Evolutionary conservation across 2,888 invertebrate species (phyloP), one percentile per base, ranked within the genome.

Genomic region (Ischnura elegans): DNA sequence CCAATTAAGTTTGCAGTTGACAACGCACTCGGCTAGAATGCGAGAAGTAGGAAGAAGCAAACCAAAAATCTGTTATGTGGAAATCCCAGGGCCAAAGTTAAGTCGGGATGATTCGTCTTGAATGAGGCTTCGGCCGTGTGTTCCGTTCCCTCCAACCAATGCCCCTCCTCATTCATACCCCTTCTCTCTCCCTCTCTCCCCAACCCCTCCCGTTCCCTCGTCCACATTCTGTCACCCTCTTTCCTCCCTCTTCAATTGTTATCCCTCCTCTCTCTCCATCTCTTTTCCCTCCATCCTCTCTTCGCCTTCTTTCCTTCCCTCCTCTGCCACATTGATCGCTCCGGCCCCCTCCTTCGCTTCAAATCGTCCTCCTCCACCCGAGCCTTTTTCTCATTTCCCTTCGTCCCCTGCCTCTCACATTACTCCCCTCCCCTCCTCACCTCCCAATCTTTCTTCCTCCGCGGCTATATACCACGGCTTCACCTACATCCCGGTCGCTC

Each of bases 281-380:
- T 6, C 61, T 6, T 13, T 36, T 36, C 76, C 10, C 36, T 0
- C 10, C 36, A 2, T 36, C 10, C 66, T 36, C 76, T 16, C 76
- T 76, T 36, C 36, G 4, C n/a, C 6, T 16, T 36, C 36, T 76
- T 76, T 76, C 76, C 36, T 29, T 76, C 36, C 76, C 76, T 10
- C 76, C 76, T 13, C 76, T 76, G 76, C 76, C 76, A 76, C 76
- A 76, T 76, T 36, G 76, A 76, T 76, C 76, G 76, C 61, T 76
- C 66, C 76, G 29, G 0, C 2, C n/a, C 61, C 36, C 36, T 36
- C n/a, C 76, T 5, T 76, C 76, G 29, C 36, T 76, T 36, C n/a
- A 61, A 61, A 61, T 36, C 29, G 29, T 13, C 36, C 29, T 16
- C 76, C 13, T 16, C 36, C 29, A n/a, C n/a, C n/a, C n/a, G n/a